Evolutionary conservation across 23 tunicate genomes (phyloP).

Genomic region (Halocynthia roretzi): DNA sequence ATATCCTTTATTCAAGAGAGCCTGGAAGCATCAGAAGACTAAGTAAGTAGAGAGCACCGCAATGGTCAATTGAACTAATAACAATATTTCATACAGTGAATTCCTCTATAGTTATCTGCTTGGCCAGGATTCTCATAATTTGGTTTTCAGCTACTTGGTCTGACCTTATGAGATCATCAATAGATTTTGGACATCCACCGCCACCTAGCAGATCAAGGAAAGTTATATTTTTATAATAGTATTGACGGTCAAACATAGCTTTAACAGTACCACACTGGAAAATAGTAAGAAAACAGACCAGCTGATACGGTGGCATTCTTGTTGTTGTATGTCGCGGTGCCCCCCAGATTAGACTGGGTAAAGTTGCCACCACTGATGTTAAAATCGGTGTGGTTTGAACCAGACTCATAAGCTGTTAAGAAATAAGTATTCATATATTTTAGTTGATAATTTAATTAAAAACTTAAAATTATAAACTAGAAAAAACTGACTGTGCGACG

Average conservation of each 20-base stretch:
- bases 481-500: constrained; percentile 7
- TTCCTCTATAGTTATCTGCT: neutral
- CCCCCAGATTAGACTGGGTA: constrained; percentile 29
- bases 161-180: constrained; percentile 3
- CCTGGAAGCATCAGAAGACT: neutral
- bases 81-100: neutral
- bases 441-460: neutral
- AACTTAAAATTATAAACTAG: neutral
- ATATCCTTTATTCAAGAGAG: constrained; percentile 1
- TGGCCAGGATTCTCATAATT: neutral
- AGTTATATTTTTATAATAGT: neutral
- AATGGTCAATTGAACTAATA: no score
- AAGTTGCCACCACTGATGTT: constrained; percentile 33
- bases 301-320: constrained; percentile 1
- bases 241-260: neutral
- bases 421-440: neutral
- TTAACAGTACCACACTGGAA: neutral
- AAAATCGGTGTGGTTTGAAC: constrained; percentile 6
- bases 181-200: neutral
- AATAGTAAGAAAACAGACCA: neutral
- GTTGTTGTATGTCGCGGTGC: constrained; percentile 39
- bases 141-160: constrained; percentile 6
- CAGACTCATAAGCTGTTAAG: constrained; percentile 20
- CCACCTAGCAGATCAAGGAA: neutral
- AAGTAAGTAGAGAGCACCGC: neutral